Evolutionary conservation across 2,113 vertebrate genomes (phyloP).

Genomic region (Rhinopomastus cyanomelas): DNA sequence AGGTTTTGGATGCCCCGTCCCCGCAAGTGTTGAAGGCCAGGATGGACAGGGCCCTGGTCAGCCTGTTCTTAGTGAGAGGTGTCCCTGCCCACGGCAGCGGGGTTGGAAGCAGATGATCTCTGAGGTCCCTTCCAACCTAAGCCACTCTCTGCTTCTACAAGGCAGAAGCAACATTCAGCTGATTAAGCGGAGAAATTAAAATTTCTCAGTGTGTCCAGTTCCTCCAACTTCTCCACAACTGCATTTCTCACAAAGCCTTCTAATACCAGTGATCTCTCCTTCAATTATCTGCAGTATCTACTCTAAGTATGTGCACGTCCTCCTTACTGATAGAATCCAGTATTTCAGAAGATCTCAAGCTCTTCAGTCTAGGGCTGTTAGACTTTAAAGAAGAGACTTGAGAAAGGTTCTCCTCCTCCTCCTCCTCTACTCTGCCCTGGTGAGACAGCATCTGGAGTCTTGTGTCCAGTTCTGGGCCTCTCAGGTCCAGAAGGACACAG

Average conservation of each 20-base stretch:
- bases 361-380: neutral
- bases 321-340: neutral
- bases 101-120: too few relatives aligned
- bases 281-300: neutral
- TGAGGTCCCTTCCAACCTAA: too few relatives aligned
- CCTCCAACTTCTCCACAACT: neutral
- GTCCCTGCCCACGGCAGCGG: too few relatives aligned
- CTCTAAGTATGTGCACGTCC: neutral
- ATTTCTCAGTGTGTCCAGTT: neutral
- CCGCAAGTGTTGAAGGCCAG: too few relatives aligned
- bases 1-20: too few relatives aligned
- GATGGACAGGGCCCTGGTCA: too few relatives aligned
- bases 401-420: too few relatives aligned
- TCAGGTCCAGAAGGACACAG: too few relatives aligned
- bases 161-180: neutral
- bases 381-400: neutral
- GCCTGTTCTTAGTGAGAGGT: too few relatives aligned
- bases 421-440: too few relatives aligned
- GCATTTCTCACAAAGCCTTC: neutral
- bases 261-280: neutral
- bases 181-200: neutral
- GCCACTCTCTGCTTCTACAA: neutral
- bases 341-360: neutral
- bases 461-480: too few relatives aligned
- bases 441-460: too few relatives aligned